Evolutionary conservation across 1,140 invertebrate species (phyloP).

Genomic region (Mamestra configurata): DNA sequence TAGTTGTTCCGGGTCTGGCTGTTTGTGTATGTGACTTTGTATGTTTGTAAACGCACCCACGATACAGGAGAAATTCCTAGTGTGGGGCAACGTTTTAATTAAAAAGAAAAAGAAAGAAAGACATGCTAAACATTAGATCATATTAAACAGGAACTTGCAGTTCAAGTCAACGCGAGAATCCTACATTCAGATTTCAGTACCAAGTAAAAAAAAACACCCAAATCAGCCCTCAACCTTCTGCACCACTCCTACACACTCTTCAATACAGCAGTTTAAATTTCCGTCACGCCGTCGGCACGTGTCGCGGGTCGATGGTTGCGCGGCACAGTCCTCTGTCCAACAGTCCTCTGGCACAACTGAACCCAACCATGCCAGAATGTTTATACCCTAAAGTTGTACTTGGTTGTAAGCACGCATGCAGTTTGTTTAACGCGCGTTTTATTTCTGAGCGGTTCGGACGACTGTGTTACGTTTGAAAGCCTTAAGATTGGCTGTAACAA

Average conservation of each 20-base stretch:
- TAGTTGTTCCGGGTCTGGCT: too few species aligned
- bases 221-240: slow-evolving; percentile 6
- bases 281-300: slow-evolving; percentile 56
- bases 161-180: too few species aligned
- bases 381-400: slow-evolving; percentile 47
- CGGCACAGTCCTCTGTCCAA: neutral
- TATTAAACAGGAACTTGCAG: too few species aligned
- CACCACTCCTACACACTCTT: slow-evolving; percentile 5
- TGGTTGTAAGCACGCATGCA: neutral
- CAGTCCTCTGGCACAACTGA: neutral
- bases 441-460: neutral
- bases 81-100: too few species aligned
- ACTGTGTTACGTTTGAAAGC: too few species aligned
- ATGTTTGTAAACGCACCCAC: too few species aligned
- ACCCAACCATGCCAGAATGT: slow-evolving; percentile 56
- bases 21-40: too few species aligned
- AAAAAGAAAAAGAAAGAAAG: too few species aligned
- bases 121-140: too few species aligned
- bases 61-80: too few species aligned
- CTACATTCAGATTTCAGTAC: too few species aligned
- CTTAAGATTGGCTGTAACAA: neutral
- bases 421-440: slow-evolving; percentile 24
- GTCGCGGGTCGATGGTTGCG: slow-evolving; percentile 57
- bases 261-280: slow-evolving; percentile 58
- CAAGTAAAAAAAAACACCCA: too few species aligned